Evolutionary conservation across 2,888 invertebrate genomes (phyloP).

Genomic region (Ypsolopha scabrella): DNA sequence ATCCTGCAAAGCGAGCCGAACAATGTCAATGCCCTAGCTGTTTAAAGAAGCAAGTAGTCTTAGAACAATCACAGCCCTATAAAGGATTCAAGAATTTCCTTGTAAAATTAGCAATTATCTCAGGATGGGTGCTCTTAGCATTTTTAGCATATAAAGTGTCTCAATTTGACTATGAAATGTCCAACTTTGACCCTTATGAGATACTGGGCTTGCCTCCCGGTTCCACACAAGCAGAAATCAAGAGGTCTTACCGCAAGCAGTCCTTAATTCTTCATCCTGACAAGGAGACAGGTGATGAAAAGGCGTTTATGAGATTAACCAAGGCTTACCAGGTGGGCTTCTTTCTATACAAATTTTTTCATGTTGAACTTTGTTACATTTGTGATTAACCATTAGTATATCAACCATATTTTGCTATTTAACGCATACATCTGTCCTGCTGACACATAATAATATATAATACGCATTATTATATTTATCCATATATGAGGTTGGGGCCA

Average conservation of each 20-base stretch:
- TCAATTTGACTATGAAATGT: constrained; percentile 97
- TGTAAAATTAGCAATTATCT: constrained; percentile 81
- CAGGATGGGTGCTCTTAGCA: constrained; percentile 86
- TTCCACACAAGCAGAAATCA: constrained; percentile 89
- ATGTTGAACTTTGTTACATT: too few species aligned
- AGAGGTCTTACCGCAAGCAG: constrained; percentile 94
- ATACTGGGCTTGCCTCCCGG: constrained; percentile 92
- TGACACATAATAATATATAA: too few species aligned
- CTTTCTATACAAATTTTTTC: neutral
- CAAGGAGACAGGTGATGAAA: constrained; percentile 96
- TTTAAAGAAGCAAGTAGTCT: constrained; percentile 82
- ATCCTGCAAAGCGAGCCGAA: constrained; percentile 80
- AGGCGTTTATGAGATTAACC: constrained; percentile 96
- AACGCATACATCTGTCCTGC: neutral
- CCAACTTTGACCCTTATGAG: constrained; percentile 98
- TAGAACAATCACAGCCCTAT: constrained; percentile 91
- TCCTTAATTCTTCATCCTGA: constrained; percentile 97
- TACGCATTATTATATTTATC: too few species aligned
- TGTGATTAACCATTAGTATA: too few species aligned
- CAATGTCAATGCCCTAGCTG: constrained; percentile 93
- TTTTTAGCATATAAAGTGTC: constrained; percentile 92
- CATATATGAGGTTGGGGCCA: too few species aligned
- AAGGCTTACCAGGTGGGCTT: constrained; percentile 86
- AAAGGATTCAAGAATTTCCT: constrained; percentile 83
- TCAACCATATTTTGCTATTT: too few species aligned